Conservation (phyloP, 2,113 vertebrate genomes). For the Psittacula cyanocephala region DNA sequence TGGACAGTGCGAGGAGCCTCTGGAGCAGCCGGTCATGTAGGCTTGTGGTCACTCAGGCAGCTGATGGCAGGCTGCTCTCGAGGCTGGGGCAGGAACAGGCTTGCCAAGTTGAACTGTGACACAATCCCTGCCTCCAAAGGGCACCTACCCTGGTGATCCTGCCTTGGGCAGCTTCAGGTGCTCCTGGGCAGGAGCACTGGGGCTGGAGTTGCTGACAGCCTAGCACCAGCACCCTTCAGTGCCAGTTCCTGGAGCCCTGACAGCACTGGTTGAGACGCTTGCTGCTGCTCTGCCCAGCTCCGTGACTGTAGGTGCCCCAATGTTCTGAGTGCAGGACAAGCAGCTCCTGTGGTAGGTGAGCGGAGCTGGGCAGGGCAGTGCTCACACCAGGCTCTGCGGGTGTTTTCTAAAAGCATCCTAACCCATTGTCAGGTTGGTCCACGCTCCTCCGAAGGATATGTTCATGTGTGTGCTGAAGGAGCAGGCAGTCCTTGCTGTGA, state of each 20-base stretch:
- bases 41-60: neutral
- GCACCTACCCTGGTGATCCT: neutral
- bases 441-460: fast-evolving
- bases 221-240: neutral
- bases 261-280: fast-evolving
- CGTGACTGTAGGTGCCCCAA: fast-evolving
- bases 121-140: neutral
- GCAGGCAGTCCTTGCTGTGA: neutral
- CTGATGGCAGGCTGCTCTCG: neutral
- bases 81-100: neutral
- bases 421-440: neutral
- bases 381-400: neutral
- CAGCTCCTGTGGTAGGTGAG: neutral
- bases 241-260: neutral
- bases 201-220: neutral
- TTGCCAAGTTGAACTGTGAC: neutral
- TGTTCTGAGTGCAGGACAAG: fast-evolving
- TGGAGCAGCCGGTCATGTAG: neutral
- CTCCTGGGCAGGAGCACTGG: neutral
- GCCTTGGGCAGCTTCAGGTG: neutral
- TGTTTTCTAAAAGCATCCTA: neutral
- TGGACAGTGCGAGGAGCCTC: neutral
- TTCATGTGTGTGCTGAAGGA: neutral
- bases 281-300: neutral
- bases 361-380: neutral